Evolutionary conservation across 2,888 invertebrate genomes (phyloP).

Genomic region (Metellina segmentata): DNA sequence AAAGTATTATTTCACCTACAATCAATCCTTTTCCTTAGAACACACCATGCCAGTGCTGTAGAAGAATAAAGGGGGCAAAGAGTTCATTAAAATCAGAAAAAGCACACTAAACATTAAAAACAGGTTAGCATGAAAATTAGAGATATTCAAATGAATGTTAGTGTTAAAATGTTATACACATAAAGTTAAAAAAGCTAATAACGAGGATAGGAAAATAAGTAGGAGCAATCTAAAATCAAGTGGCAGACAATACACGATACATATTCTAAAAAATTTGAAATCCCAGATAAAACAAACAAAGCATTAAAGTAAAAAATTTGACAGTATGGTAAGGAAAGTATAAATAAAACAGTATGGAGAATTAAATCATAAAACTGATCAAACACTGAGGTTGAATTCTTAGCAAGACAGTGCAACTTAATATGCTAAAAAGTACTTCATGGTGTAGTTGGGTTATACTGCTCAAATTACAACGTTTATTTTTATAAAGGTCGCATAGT

Average conservation of each 20-base stretch:
- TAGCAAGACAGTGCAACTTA: too few species aligned
- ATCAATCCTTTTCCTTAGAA: slow-evolving; percentile 93
- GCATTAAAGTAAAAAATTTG: not conserved
- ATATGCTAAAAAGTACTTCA: too few species aligned
- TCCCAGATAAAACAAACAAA: slow-evolving; percentile 4
- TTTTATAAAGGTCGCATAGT: too few species aligned
- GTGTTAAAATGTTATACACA: not conserved
- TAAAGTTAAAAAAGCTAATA: not conserved
- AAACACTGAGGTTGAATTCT: not conserved
- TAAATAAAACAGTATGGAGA: not conserved
- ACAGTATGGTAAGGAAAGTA: not conserved
- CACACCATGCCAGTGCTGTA: slow-evolving; percentile 94
- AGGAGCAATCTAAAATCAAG: not conserved
- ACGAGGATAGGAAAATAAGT: not conserved
- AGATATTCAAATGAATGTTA: slow-evolving; percentile 5
- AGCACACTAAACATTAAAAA: slow-evolving; percentile 13
- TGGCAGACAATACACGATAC: too few species aligned
- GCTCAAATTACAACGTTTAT: too few species aligned
- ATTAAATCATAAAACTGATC: not conserved
- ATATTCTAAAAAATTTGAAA: too few species aligned
- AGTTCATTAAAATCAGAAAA: slow-evolving; percentile 41
- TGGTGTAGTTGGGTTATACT: too few species aligned
- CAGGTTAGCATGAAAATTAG: slow-evolving; percentile 12
- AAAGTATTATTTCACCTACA: slow-evolving; percentile 85
- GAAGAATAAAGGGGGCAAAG: slow-evolving; percentile 60